Conservation (phyloP, 2,113 vertebrate species). For the Taurulus bubalis region DNA sequence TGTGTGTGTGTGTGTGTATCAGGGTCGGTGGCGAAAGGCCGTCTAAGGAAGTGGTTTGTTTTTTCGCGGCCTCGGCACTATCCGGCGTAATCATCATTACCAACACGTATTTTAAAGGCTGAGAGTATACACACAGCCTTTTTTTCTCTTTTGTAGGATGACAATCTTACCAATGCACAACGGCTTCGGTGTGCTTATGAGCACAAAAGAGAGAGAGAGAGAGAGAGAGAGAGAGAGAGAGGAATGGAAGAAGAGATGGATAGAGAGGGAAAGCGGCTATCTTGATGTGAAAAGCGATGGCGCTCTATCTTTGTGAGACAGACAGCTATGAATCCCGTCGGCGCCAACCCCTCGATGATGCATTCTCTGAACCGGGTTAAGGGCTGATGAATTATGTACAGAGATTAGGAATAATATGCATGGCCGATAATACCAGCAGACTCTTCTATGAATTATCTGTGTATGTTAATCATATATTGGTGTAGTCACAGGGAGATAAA, state of each 20-base stretch:
- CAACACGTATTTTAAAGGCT: conserved; percentile 13
- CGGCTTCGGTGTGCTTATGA: background rate
- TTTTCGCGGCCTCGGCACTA: background rate
- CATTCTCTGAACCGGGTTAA: conserved; percentile 37
- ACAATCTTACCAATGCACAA: background rate
- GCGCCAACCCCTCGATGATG: conserved; percentile 20
- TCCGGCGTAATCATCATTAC: background rate
- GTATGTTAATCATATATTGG: conserved; percentile 15
- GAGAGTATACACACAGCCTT: background rate
- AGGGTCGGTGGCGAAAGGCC: conserved; percentile 14
- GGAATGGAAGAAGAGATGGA: background rate
- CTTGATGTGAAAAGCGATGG: conserved; percentile 8
- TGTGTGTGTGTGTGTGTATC: background rate
- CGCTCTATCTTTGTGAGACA: conserved; percentile 26
- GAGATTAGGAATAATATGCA: conserved; percentile 46
- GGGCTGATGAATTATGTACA: conserved; percentile 53
- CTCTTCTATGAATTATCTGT: conserved; percentile 14
- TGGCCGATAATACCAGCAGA: conserved; percentile 27
- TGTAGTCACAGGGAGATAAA: background rate
- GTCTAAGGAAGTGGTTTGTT: conserved; percentile 28
- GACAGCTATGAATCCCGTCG: conserved; percentile 40
- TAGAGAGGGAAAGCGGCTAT: background rate
- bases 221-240: background rate
- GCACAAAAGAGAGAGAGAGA: background rate
- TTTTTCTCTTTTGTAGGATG: background rate